Percentiles rank a stretch among this genome's conserved stretches.
These are phyloP conservation scores for Hafferia zeledoni DNA, from an alignment of 2,797 vertebrate genomes.

Conservation along the genomic window DNA sequence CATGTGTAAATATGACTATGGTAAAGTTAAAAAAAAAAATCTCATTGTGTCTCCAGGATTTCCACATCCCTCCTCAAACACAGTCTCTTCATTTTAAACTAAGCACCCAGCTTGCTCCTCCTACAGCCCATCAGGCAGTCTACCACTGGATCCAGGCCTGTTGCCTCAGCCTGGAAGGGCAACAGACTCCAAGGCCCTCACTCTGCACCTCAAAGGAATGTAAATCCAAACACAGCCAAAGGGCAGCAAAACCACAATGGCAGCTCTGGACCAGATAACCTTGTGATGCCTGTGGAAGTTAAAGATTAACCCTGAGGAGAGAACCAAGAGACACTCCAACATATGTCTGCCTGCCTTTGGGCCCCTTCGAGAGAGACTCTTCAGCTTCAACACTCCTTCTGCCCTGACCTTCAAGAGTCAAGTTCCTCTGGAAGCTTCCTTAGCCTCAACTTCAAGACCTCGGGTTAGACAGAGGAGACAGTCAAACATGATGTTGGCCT, in stretches of 20 bases:
- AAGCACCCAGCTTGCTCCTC: neutral
- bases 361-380: neutral
- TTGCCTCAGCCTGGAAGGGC: neutral
- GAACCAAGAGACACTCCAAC: neutral
- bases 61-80: neutral
- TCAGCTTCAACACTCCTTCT: neutral
- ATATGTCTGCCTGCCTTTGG: neutral
- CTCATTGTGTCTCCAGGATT: neutral
- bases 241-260: neutral
- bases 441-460: neutral
- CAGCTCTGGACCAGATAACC: neutral
- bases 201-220: neutral
- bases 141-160: neutral
- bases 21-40: neutral
- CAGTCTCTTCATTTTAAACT: neutral
- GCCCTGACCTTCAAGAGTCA: neutral
- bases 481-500: too few relatives aligned
- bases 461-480: neutral
- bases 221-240: neutral
- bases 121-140: neutral
- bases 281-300: neutral
- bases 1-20: neutral
- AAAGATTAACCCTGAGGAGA: neutral
- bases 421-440: neutral
- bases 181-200: neutral